A percentile compares a stretch with the other conserved stretches of the same genome.
phyloP scores from a whole-genome alignment of 2,888 invertebrate species.

The Cerceris rybyensis region DNA sequence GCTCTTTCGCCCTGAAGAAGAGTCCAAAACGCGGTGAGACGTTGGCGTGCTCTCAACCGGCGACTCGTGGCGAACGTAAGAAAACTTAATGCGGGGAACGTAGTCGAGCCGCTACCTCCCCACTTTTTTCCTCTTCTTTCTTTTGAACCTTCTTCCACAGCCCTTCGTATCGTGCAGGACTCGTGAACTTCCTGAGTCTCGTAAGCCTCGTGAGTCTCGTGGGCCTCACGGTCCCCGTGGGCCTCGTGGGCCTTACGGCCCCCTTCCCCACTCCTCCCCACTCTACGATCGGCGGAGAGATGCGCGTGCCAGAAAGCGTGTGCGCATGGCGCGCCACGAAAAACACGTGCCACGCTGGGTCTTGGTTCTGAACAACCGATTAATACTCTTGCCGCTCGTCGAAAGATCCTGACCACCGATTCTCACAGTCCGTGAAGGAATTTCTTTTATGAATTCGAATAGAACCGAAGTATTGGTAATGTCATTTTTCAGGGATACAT shows the following conservation, averaged over 20 bases:
- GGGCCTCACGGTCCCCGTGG: slow-evolving; percentile 12
- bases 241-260: slow-evolving; percentile 25
- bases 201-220: slow-evolving; percentile 21
- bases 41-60: slow-evolving; percentile 11
- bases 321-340: slow-evolving; percentile 23
- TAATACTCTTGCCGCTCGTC: slow-evolving; percentile 23
- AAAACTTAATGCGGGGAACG: slow-evolving; percentile 34
- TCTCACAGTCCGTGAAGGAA: not conserved
- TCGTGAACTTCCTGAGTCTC: slow-evolving; percentile 15
- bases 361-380: slow-evolving; percentile 17
- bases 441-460: not conserved
- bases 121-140: not conserved
- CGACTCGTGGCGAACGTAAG: slow-evolving; percentile 30
- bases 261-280: not conserved
- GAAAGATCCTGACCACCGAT: not conserved
- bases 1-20: slow-evolving; percentile 38
- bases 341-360: slow-evolving; percentile 51
- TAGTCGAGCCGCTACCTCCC: slow-evolving; percentile 19
- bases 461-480: not conserved
- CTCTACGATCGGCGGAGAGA: slow-evolving; percentile 26
- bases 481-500: not conserved
- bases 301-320: slow-evolving; percentile 60
- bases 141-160: not conserved
- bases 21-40: slow-evolving; percentile 20
- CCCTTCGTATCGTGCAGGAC: not conserved